Evolutionary conservation across 2,888 invertebrate genomes (phyloP), one percentile per base, ranked within the genome.

Genomic region (Agrochola circellaris): DNA sequence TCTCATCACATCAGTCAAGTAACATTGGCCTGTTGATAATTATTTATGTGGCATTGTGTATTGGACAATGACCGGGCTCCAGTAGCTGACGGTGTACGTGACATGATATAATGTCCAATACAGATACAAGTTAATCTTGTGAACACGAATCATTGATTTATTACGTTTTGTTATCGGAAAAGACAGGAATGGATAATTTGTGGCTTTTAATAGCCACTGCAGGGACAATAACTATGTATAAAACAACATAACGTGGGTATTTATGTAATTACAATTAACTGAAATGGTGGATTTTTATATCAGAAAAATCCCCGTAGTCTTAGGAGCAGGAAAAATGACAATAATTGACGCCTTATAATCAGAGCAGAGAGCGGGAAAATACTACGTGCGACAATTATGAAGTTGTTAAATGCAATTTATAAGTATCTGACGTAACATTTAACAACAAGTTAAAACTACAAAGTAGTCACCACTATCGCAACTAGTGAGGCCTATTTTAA

Each of bases 31-130:
- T 86, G 87, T 88, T 88, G 88, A 90, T 91, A 89, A 92, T 93
- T 92, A 92, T 92, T 93, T 92, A 92, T 92, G 92, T 91, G 89
- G 90, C 93, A 93, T 93, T 93, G 93, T 93, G 90, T 87, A 54
- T n/a, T 88, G 91, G 92, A 94, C 94, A 94, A 93, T 94, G 92
- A 89, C 89, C 88, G 85, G 83, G 77, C 67, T 85, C 85, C 73
- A 62, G 71, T 66, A 77, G 77, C 86, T 70, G 48, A 73, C 78
- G 80, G 69, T 68, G 88, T 90, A 91, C 92, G 92, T 92, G 93
- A 92, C 91, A 85, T 72, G 83, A 81, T 83, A 81, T 82, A 81
- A 79, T 77, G 72, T 68, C 71, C 71, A 77, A 72, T 72, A 80
- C 74, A 83, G 75, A 82, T 79, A 77, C 78, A 84, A 61, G 75